Base-by-base conservation (phyloP, 2,888 invertebrate genomes). In the Hyposoter dolosus region DNA sequence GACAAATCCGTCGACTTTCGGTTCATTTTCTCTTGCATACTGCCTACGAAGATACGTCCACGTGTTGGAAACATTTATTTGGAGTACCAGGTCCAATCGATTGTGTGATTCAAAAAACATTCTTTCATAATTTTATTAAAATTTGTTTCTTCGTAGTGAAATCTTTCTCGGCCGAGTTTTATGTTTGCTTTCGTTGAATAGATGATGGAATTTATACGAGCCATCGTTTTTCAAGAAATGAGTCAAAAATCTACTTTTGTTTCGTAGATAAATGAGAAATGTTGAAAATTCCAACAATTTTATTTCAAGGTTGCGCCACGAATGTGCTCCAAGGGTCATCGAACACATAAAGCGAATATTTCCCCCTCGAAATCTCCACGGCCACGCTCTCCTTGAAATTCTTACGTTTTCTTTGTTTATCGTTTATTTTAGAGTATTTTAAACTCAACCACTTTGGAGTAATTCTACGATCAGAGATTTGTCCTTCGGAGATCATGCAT, bases 361-460 rank as follows among this genome's bases (percentile, higher is more conserved):
- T 71, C 47, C 32, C 40, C n/a, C 32, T 15, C 45, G 43, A 35
- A 35, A 66, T 28, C 43, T n/a, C 19, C 71, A 83, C 32, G 77
- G 83, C 40, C 77, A 43, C 71, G 45, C 65, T 72, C 72, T 50
- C 83, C 83, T 83, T 83, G 83, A 78, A 83, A 83, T 78, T 78
- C 77, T 83, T 71, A 63, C 23, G 40, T 66, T 71, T 72, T 43
- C 71, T 45, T 17, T 43, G 71, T 71, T 71, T 63, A 63, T 50
- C 63, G 40, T 53, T 72, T 63, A 35, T 76, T 76, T 47, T 28
- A 23, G 63, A 71, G 60, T 76, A 40, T 69, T 60, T 82, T 68
- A 71, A 60, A 56, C 47, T 19, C 10, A 35, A 60, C 47, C 23
- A 72, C 35, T 72, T 53, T 40, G 40, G 17, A 77, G 53, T 32